These are phyloP conservation scores for Eulemur coronatus DNA, from an alignment of 2,797 vertebrate species.

Conservation along the genomic window DNA sequence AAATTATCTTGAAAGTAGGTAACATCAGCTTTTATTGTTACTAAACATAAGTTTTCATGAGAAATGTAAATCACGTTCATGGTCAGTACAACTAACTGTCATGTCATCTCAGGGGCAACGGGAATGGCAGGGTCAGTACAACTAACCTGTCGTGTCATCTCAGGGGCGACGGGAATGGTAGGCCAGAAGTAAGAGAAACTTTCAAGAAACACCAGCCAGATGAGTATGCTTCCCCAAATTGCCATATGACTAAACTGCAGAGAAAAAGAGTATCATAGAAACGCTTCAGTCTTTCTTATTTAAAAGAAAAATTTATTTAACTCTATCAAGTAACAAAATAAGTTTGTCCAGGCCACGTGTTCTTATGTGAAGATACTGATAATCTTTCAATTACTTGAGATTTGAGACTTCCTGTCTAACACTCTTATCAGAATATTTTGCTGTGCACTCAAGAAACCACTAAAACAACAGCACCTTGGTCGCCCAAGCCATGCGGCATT, in stretches of 20 bases:
- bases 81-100: constrained; percentile 24
- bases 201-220: constrained; percentile 4
- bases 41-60: neutral
- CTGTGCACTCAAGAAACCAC: neutral
- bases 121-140: neutral
- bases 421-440: neutral
- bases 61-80: neutral
- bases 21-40: neutral
- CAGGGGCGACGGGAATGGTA: neutral
- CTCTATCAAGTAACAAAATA: neutral
- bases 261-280: neutral
- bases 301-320: neutral
- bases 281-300: neutral
- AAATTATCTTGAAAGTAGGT: neutral
- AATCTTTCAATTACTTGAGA: neutral
- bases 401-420: neutral
- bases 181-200: constrained; percentile 42
- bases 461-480: neutral
- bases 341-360: neutral
- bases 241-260: constrained; percentile 45
- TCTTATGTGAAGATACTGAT: neutral
- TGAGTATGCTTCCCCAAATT: constrained; percentile 53
- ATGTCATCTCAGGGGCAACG: constrained; percentile 30
- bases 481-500: neutral
- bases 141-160: constrained; percentile 63